Evolutionary conservation across 1,140 invertebrate genomes (phyloP), one percentile per base, ranked within the genome.

Genomic region (Trichogramma pretiosum): DNA sequence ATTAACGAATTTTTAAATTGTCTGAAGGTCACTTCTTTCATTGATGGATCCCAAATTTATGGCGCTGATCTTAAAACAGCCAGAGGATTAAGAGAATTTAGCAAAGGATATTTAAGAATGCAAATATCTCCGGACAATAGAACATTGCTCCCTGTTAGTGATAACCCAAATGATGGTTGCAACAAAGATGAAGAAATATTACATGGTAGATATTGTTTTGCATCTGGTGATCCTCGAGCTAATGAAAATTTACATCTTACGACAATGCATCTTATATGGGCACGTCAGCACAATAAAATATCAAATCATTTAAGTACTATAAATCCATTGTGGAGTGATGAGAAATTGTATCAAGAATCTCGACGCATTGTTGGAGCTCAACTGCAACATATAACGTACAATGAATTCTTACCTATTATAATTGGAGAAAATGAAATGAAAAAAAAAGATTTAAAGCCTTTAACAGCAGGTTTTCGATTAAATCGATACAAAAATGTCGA

Each of bases 21-120:
- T 14, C 46, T 51, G 2, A 40, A 72, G 70, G 66, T 64, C 0
- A 91, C 90, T 1, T 78, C 88, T 0, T 97, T 82, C 61, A 82
- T 98, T 14, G 94, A 98, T 67, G 93, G 78, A 1, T 97, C 93
- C 0, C 80, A 82, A 16, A 79, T 93, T 3, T 93, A 94, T 57
- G 87, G 90, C 0, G 76, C 77, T 26, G 74, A 77, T 14, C 59
- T 73, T 21, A 56, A 73, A 18, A 68, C 75, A n/a, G 63, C 77
- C 5, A 52, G 62, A 0, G 59, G 70, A 14, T 63, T 90, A 5
- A 74, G 86, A 0, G 67, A 67, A 9, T 76, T 74, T 19, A 43
- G 58, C 0, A 72, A 73, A 8, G 87, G 87, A 1, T 62, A 71
- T 4, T 62, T 90, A 10, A 67, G 72, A 24, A 85, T 84, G 73